Conservation (phyloP, 2,888 invertebrate genomes). For the Lissonota sp. region DNA sequence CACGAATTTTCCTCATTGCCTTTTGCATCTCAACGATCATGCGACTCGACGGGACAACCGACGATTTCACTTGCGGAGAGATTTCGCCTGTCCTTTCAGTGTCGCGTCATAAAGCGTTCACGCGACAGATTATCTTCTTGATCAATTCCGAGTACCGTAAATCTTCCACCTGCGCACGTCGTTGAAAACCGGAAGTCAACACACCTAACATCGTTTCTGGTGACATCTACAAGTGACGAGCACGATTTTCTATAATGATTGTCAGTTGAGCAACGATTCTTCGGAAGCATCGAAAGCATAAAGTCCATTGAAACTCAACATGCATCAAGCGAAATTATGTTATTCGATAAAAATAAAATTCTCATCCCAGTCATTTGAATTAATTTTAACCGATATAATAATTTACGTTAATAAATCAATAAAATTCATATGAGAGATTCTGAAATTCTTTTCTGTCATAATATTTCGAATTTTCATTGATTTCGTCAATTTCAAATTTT, state of each 20-base stretch:
- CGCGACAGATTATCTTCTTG: slow-evolving; percentile 11
- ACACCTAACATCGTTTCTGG: slow-evolving; percentile 23
- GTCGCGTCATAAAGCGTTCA: slow-evolving; percentile 16
- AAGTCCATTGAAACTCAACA: background rate
- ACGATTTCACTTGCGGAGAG: slow-evolving; percentile 55
- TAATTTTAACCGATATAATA: no score
- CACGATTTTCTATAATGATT: slow-evolving; percentile 10
- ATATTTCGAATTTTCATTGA: no score
- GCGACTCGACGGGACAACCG: background rate
- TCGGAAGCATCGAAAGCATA: no score
- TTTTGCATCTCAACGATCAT: slow-evolving; percentile 38
- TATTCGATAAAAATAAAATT: no score
- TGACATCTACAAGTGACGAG: slow-evolving; percentile 1
- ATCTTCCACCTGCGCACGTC: slow-evolving; percentile 26
- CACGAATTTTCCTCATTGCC: slow-evolving; percentile 39
- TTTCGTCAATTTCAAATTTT: no score
- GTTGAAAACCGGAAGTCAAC: slow-evolving; percentile 54
- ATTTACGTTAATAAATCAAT: no score
- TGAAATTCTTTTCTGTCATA: no score
- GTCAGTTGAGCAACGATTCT: slow-evolving; percentile 14
- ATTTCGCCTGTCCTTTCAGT: slow-evolving; percentile 36
- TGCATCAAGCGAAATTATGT: background rate
- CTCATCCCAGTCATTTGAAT: no score
- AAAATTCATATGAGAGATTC: no score
- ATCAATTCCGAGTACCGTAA: slow-evolving; percentile 25